These are phyloP conservation scores for Pterocles orientalis DNA, from an alignment of 2,113 vertebrate genomes.

Conservation along the genomic window DNA sequence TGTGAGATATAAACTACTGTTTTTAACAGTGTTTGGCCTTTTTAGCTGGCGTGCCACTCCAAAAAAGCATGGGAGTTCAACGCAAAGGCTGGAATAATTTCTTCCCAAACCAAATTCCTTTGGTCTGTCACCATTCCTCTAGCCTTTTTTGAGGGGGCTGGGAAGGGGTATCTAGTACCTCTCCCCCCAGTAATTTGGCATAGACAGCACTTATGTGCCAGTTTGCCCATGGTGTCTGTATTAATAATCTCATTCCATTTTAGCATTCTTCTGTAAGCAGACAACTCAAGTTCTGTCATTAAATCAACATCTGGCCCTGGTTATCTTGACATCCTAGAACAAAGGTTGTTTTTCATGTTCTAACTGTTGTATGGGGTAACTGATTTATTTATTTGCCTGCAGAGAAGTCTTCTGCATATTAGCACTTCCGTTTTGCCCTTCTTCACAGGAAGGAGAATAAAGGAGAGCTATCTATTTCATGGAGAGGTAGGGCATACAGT, in stretches of 20 bases:
- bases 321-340: background rate
- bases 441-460: background rate
- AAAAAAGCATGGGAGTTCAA: background rate
- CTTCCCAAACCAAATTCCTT: background rate
- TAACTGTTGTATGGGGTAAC: background rate
- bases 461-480: background rate
- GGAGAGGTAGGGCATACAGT: background rate
- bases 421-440: background rate
- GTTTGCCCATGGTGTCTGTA: background rate
- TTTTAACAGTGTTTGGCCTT: background rate
- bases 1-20: background rate
- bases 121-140: background rate
- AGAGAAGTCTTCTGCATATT: background rate
- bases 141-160: accelerated
- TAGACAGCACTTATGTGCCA: background rate
- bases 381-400: background rate
- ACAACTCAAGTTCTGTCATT: background rate
- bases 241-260: background rate
- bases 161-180: background rate
- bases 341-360: background rate
- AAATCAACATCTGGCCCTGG: background rate
- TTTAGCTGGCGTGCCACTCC: background rate
- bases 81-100: background rate
- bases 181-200: background rate
- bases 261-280: background rate